Base-by-base conservation (phyloP, 2,113 vertebrate genomes). In the Microcebus tavaratra region DNA sequence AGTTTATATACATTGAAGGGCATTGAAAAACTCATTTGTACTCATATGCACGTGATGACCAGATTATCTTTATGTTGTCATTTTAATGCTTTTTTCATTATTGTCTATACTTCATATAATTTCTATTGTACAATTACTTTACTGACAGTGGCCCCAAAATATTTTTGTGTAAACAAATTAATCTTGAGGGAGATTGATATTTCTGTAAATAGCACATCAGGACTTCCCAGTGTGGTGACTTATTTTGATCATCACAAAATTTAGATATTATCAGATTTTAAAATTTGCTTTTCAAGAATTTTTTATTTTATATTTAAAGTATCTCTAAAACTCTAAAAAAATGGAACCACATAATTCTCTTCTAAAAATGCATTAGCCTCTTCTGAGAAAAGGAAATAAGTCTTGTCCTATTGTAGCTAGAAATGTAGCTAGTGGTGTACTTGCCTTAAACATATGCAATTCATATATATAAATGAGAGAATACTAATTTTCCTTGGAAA, bases 271-370 rank as follows among this genome's bases (percentile, higher is more conserved):
- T 27, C 59, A 82, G 29, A 50, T 72, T 87, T 97, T 73, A 36
- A 21, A 95, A 25, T 90, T 96, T 75, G 17, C 67, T 94, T 76
- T 97, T 97, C 48, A 96, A 94, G 61, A 97, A 45, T 31, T 88
- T 48, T 48, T 13, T 88, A 48, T 88, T 93, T 48, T 88, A 31
- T 85, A 82, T 86, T 90, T 45, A 50, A 61, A 34, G 76, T 96
- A 48, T 36, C 4, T 76, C 29, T 15, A 29, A 78, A 25, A 96
- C n/a, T 93, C 48, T 88, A 53, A 90, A 42, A 92, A 92, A 94
- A 87, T 96, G 94, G 90, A 97, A 48, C 39, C 83, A 67, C 36
- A 88, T 79, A 86, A 86, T 53, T 94, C 88, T 23, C 29, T 92
- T 34, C 55, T 88, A 97, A 96, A 55, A 80, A 39, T 61, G 18